Evolutionary conservation across 2,888 invertebrate species (phyloP).

Genomic region (Cosmia pyralina): DNA sequence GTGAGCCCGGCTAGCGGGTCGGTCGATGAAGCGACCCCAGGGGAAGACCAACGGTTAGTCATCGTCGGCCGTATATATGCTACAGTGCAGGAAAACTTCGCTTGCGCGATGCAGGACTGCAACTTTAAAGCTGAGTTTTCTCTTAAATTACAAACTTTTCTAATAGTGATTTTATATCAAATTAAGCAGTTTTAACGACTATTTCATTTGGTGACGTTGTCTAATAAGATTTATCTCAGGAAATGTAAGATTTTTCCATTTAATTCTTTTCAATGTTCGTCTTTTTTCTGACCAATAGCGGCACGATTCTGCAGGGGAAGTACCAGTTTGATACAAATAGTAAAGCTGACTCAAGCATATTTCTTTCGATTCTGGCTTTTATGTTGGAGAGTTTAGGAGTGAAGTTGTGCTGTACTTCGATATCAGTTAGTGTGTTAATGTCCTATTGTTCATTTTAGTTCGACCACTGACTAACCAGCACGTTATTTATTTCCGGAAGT

Average conservation of each 20-base stretch:
- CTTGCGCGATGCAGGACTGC: constrained; percentile 48
- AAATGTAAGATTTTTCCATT: constrained; percentile 6
- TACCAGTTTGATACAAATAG: not conserved
- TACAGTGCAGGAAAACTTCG: constrained; percentile 29
- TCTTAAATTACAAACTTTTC: not conserved
- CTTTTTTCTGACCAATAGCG: constrained; percentile 44
- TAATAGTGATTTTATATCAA: not conserved
- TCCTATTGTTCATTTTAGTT: constrained; percentile 16
- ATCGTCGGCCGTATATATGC: constrained; percentile 11
- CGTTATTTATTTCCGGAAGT: no score
- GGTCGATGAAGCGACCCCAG: constrained; percentile 60
- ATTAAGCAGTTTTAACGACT: not conserved
- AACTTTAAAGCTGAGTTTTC: not conserved
- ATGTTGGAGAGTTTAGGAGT: not conserved
- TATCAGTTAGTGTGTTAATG: constrained; percentile 19
- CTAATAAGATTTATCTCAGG: constrained; percentile 9
- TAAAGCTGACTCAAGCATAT: not conserved
- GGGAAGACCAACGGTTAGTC: constrained; percentile 47
- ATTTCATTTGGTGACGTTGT: not conserved
- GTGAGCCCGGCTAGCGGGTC: constrained; percentile 47
- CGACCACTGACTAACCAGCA: not conserved
- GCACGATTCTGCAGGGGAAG: constrained; percentile 28
- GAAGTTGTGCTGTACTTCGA: constrained; percentile 4
- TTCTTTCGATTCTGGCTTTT: constrained; percentile 18
- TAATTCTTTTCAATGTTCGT: not conserved